Evolutionary conservation across 2,113 vertebrate species (phyloP).

Genomic region (Himantopus leucocephalus): DNA sequence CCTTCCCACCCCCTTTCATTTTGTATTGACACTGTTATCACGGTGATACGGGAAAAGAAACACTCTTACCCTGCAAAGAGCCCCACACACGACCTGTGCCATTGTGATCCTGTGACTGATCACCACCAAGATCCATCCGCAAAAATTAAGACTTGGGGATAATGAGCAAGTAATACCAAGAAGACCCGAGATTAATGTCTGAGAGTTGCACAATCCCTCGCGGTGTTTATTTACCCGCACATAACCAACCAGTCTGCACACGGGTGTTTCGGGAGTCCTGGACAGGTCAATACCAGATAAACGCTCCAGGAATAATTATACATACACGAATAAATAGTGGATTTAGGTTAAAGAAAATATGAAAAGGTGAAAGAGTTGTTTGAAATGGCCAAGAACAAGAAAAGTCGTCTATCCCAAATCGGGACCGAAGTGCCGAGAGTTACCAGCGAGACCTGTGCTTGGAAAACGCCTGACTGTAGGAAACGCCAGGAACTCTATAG

Average conservation of each 20-base stretch:
- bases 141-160: background rate
- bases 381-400: background rate
- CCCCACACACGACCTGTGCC: background rate
- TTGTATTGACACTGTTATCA: background rate
- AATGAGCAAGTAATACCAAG: background rate
- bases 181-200: background rate
- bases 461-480: background rate
- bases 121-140: background rate
- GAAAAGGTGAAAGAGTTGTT: background rate
- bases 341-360: accelerated
- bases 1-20: background rate
- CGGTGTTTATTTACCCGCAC: background rate
- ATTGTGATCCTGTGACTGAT: background rate
- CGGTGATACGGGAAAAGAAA: background rate
- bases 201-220: background rate
- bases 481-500: background rate
- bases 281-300: background rate
- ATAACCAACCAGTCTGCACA: background rate
- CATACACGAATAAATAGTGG: background rate
- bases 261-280: accelerated
- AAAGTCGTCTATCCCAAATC: background rate
- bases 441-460: background rate
- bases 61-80: background rate
- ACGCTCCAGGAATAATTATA: background rate
- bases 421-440: background rate